These are phyloP conservation scores for Gryon sp. DNA, from an alignment of 1,140 invertebrate genomes.

Conservation along the genomic window DNA sequence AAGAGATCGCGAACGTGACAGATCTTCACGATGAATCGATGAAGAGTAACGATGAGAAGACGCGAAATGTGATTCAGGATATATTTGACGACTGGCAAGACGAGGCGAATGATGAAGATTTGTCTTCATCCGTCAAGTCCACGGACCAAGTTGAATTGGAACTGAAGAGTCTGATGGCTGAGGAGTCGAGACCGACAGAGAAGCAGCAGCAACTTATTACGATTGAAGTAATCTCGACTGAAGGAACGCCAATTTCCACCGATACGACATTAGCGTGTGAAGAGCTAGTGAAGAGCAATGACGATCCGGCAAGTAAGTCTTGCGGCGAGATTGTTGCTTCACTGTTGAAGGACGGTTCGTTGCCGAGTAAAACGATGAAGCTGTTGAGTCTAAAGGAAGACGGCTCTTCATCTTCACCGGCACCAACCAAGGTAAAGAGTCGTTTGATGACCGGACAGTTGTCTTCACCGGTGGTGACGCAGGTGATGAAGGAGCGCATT, in stretches of 20 bases:
- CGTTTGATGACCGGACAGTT: conserved; percentile 74
- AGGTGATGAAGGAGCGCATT: conserved; percentile 74
- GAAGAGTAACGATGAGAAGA: conserved; percentile 48
- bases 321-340: conserved; percentile 40
- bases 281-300: too few relatives aligned
- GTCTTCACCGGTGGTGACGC: conserved; percentile 73
- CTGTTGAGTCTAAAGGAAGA: conserved; percentile 28
- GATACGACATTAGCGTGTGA: too few relatives aligned
- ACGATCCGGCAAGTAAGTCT: conserved; percentile 36
- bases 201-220: too few relatives aligned
- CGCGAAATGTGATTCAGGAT: conserved; percentile 75
- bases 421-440: conserved; percentile 52
- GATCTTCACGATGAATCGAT: not conserved
- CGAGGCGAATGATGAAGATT: conserved; percentile 73
- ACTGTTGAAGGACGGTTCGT: conserved; percentile 34
- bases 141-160: conserved; percentile 75
- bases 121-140: conserved; percentile 45
- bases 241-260: too few relatives aligned
- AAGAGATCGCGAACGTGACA: not conserved
- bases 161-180: conserved; percentile 74
- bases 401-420: conserved; percentile 58
- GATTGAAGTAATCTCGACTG: too few relatives aligned
- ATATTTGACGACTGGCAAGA: conserved; percentile 78
- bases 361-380: conserved; percentile 35
- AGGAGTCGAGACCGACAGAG: conserved; percentile 46